Base-by-base conservation (phyloP, 2,888 invertebrate genomes). In the Erebia ligea region DNA sequence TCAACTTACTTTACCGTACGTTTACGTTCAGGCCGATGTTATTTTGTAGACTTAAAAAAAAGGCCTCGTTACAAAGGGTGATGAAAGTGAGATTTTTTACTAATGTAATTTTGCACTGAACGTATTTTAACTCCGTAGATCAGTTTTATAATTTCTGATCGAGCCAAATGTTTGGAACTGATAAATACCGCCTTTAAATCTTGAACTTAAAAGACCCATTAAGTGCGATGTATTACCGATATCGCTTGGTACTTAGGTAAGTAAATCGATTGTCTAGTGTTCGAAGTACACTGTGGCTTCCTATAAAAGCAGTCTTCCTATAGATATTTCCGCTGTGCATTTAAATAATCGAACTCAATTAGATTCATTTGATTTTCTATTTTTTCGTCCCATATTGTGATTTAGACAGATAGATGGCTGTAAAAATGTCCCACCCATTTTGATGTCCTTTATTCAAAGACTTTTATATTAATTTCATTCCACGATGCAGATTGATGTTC, bases 221-320 rank as follows among this genome's bases (percentile, higher is more conserved):
- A 88, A 87, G 88, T 88, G 90, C 88, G 89, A 89, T 87, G 87
- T 87, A 86, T 87, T 87, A 86, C 86, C 86, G 81, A 80, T 82
- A 81, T 84, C 80, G 83, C 84, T 85, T 83, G 88, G 89, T 89
- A 88, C 88, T 87, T 91, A 92, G 91, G 86, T 91, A 91, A 89
- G 91, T 87, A 85, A 80, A 81, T 82, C 84, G 86, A 86, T 87
- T 86, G 85, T 87, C 83, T 88, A 88, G 88, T 87, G 89, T 89
- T 88, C 86, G 88, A 85, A 84, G 82, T 86, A 88, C 88, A 86
- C 87, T 85, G 89, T 92, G 92, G 92, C 92, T 93, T 93, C 92
- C 93, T 91, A 87, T 88, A 84, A 92, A 88, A 86, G 86, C 91
- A 91, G 93, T 93, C 93, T 93, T 93, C 93, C 93, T 91, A 90